These are phyloP conservation scores for Galeopterus variegatus DNA, from an alignment of 2,113 vertebrate genomes.

Conservation along the genomic window DNA sequence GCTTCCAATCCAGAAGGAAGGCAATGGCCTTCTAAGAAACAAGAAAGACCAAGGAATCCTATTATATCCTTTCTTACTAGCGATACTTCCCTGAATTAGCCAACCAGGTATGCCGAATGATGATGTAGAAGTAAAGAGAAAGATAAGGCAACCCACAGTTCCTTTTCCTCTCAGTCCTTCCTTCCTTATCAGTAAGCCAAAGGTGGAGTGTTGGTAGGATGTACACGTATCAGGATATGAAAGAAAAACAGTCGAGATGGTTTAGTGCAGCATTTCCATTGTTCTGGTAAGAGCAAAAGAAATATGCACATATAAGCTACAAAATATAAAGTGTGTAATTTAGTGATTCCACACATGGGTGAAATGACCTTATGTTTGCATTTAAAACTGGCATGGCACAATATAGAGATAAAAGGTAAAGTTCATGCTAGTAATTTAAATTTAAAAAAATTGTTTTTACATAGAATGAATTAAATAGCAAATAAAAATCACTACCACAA, in stretches of 20 bases:
- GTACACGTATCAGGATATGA: not conserved
- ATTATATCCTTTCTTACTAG: not conserved
- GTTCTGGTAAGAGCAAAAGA: not conserved
- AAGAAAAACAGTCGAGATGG: not conserved
- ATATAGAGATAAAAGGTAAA: not conserved
- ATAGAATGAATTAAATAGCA: not conserved
- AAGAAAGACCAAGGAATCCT: not conserved
- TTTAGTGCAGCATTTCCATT: not conserved
- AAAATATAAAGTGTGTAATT: not conserved
- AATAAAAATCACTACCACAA: not conserved
- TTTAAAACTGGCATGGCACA: not conserved
- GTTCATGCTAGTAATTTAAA: not conserved
- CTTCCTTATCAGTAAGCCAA: not conserved
- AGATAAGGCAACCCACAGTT: not conserved
- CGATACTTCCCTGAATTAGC: not conserved
- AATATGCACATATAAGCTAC: not conserved
- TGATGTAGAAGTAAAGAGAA: not conserved
- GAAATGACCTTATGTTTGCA: not conserved
- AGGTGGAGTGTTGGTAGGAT: not conserved
- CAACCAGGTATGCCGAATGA: not conserved
- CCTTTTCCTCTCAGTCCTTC: not conserved
- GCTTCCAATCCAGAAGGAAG: not conserved
- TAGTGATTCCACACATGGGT: not conserved
- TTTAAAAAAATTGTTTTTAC: not conserved
- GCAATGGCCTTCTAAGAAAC: not conserved